Base-by-base conservation (phyloP, 2,888 invertebrate genomes). In the Rhynchonema sp. region DNA sequence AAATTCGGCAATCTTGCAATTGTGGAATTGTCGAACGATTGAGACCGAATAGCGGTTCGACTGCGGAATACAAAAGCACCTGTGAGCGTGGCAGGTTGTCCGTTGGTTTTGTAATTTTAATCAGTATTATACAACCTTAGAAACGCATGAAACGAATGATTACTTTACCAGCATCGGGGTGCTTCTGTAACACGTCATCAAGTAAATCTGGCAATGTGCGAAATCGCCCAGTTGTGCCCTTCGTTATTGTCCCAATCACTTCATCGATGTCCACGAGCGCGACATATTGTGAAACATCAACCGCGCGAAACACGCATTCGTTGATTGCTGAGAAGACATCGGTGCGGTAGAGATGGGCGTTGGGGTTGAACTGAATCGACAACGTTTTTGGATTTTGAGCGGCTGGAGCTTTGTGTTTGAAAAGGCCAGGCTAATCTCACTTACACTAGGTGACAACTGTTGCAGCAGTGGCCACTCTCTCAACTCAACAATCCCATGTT, bases 261-360 rank as follows among this genome's bases (percentile, higher is more conserved):
- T 38, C 38, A 17, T 38, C 38, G 17, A 38, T 38, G 38, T 38
- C 38, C 6, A 38, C 38, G 6, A 38, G 38, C 6, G 38, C 38
- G 38, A 38, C 38, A 38, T 38, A 38, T 38, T 38, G 38, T 17
- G 38, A 38, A n/a, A n/a, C n/a, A n/a, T n/a, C n/a, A n/a, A n/a
- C n/a, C n/a, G 60, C 49, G 1, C 60, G 60, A 1, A 53, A 53
- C 28, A 57, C 46, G 57, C 60, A 60, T 53, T 60, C 60, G 57
- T 60, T 60, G 28, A 60, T 54, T 22, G 57, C 60, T 0, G 60
- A 57, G 53, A 26, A 56, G 20, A 60, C 57, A 29, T 60, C 60
- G 3, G 60, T 60, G 2, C 60, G 53, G 29, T 60, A 60, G 49
- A 60, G 23, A 0, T 46, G 60, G 53, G 56, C 56, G 57, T 60